These are phyloP conservation scores for Troides oblongomaculatus DNA, from an alignment of 2,888 invertebrate species.

Conservation along the genomic window DNA sequence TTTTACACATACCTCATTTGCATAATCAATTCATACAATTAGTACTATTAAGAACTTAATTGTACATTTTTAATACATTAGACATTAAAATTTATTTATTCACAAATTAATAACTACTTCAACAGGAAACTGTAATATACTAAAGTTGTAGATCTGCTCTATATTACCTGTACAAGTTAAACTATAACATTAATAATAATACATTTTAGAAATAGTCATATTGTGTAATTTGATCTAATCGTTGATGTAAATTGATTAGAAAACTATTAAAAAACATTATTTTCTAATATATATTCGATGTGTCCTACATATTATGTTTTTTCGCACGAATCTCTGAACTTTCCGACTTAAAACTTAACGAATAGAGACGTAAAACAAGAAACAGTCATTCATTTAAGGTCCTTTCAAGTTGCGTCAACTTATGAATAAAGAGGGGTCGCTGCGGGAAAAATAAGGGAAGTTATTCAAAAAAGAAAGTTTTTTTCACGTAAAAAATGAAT, in stretches of 20 bases:
- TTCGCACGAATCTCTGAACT: constrained; percentile 67
- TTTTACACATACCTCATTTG: constrained; percentile 3
- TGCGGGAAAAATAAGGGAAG: constrained; percentile 65
- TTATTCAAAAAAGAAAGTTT: constrained; percentile 71
- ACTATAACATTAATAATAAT: too few species aligned
- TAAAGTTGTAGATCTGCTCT: too few species aligned
- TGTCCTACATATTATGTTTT: constrained; percentile 32
- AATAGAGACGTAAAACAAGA: constrained; percentile 79
- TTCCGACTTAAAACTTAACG: constrained; percentile 72
- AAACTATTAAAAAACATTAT: background rate
- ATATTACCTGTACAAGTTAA: too few species aligned
- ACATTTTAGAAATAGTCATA: background rate
- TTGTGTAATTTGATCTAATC: background rate
- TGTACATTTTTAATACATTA: background rate
- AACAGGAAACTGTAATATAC: too few species aligned
- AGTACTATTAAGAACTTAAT: background rate
- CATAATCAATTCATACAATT: constrained; percentile 20
- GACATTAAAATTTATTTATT: background rate
- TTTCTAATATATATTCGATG: too few species aligned
- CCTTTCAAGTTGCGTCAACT: constrained; percentile 73
- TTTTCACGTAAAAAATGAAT: constrained; percentile 61
- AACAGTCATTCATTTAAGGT: constrained; percentile 78
- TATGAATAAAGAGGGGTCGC: constrained; percentile 75
- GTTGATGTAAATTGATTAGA: background rate
- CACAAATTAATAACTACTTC: too few species aligned